Evolutionary conservation across 1,140 invertebrate species (phyloP).

Genomic region (Yoshiicerus persimilis): DNA sequence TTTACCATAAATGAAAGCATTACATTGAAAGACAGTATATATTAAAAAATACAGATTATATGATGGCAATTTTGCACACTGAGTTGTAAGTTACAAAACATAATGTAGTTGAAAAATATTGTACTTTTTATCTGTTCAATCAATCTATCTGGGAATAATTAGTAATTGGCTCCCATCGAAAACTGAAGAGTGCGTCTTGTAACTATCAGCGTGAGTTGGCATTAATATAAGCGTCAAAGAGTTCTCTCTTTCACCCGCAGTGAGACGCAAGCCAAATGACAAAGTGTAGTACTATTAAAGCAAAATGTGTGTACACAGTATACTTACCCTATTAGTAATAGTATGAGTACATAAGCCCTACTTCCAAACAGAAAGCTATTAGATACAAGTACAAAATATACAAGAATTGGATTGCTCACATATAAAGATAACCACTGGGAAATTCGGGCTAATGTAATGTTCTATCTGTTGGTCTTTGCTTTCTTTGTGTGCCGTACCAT

Average conservation of each 20-base stretch:
- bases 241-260: constrained; percentile 1
- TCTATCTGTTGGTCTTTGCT: background rate
- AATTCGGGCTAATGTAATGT: background rate
- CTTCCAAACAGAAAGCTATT: background rate
- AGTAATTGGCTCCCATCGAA: constrained; percentile 12
- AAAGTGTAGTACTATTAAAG: background rate
- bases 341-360: background rate
- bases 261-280: background rate
- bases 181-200: background rate
- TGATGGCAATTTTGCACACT: too few species aligned
- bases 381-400: background rate
- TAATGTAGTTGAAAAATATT: too few species aligned
- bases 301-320: background rate
- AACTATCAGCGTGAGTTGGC: constrained; percentile 15
- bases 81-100: background rate
- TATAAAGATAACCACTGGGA: background rate
- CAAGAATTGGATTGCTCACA: background rate
- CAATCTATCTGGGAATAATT: constrained; percentile 10
- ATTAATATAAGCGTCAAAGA: constrained; percentile 8
- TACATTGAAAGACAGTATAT: too few species aligned
- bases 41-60: too few species aligned
- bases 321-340: too few species aligned
- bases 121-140: background rate
- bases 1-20: background rate
- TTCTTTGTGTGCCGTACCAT: background rate